phyloP scores from a whole-genome alignment of 1,140 invertebrate genomes.

The Panagrolaimus sp. region DNA sequence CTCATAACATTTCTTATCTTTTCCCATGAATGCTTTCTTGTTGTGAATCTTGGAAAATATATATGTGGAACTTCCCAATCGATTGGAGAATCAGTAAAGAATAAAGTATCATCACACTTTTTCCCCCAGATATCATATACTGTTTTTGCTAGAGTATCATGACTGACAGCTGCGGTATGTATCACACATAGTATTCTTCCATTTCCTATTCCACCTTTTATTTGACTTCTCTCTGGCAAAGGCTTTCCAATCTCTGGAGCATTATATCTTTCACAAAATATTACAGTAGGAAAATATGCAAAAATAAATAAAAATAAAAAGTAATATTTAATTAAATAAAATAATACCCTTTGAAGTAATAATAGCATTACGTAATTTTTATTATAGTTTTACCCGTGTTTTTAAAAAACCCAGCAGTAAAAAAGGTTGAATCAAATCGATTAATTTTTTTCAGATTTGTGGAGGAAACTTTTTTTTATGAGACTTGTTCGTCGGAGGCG shows the following conservation, averaged over 20 bases:
- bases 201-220: background rate
- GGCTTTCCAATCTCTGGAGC: background rate
- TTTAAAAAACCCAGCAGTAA: too few species aligned
- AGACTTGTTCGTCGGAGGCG: too few species aligned
- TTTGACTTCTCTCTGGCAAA: background rate
- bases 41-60: slow-evolving; percentile 20
- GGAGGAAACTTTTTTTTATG: too few species aligned
- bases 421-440: too few species aligned
- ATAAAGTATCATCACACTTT: slow-evolving; percentile 27
- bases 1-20: slow-evolving; percentile 28
- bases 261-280: too few species aligned
- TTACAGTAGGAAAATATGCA: too few species aligned
- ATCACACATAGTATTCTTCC: slow-evolving; percentile 31
- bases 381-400: too few species aligned
- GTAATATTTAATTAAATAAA: too few species aligned
- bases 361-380: too few species aligned
- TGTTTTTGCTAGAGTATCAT: slow-evolving; percentile 32
- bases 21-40: slow-evolving; percentile 31
- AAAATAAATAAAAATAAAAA: too few species aligned
- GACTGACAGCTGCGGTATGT: slow-evolving; percentile 37
- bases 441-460: too few species aligned
- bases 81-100: slow-evolving; percentile 35
- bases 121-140: slow-evolving; percentile 31
- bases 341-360: too few species aligned
- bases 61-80: slow-evolving; percentile 25